These are phyloP conservation scores for Numida meleagris DNA, from an alignment of 2,113 vertebrate species.

Conservation along the genomic window DNA sequence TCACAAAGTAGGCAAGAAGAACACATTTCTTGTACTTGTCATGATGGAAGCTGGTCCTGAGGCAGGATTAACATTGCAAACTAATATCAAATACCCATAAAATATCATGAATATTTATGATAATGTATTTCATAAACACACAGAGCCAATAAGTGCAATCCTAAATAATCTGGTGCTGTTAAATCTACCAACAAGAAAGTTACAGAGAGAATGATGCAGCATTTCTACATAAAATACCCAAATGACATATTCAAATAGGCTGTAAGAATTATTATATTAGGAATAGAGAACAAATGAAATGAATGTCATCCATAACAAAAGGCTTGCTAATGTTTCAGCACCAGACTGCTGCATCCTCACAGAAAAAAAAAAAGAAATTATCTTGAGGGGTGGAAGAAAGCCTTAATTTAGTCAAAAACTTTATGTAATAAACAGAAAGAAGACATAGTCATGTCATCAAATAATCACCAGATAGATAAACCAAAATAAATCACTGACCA, in stretches of 20 bases:
- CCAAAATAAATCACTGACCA: background rate
- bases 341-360: background rate
- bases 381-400: background rate
- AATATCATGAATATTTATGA: conserved; percentile 56
- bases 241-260: conserved; percentile 26
- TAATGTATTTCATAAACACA: conserved; percentile 39
- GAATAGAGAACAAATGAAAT: conserved; percentile 6
- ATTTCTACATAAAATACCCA: conserved; percentile 12
- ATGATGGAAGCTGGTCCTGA: conserved; percentile 1
- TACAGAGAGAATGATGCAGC: conserved; percentile 1
- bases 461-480: background rate
- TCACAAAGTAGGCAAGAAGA: conserved; percentile 4
- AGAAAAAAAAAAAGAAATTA: background rate
- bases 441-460: background rate
- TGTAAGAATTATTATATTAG: background rate
- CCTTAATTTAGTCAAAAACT: conserved; percentile 5
- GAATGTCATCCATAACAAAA: conserved; percentile 5
- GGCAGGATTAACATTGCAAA: conserved; percentile 38
- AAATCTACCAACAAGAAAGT: background rate
- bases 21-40: background rate
- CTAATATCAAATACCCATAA: background rate
- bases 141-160: conserved; percentile 3
- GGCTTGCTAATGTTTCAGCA: background rate
- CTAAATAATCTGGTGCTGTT: conserved; percentile 13
- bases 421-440: background rate